Percentiles rank a stretch among this genome's conserved stretches.
These are phyloP conservation scores for Plecturocebus donacophilus DNA, from an alignment of 2,113 vertebrate genomes.

Conservation along the genomic window DNA sequence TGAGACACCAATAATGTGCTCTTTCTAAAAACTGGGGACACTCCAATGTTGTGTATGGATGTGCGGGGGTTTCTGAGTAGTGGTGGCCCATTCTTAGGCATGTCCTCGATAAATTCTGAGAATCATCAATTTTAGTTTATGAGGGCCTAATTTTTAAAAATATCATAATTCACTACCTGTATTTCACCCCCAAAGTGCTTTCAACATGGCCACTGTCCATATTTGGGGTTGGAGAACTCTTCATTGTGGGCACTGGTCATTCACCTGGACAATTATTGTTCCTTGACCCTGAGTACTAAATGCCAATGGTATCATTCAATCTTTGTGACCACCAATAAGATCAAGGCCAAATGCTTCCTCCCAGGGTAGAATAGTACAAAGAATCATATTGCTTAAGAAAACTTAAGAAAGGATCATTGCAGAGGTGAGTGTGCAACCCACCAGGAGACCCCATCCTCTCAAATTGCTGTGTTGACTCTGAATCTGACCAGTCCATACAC, in stretches of 20 bases:
- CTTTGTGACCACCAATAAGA: background rate
- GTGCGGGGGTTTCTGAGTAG: background rate
- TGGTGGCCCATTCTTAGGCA: background rate
- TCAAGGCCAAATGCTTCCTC: background rate
- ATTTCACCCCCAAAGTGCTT: background rate
- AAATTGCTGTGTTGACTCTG: background rate
- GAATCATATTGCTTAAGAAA: background rate
- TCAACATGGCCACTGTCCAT: accelerated
- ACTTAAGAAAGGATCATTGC: background rate
- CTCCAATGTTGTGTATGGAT: background rate
- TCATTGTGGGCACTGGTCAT: background rate
- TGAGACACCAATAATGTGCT: background rate
- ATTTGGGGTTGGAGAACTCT: background rate
- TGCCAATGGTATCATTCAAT: background rate
- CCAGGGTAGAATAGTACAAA: background rate
- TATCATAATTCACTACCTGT: background rate
- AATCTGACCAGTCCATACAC: background rate
- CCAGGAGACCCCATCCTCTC: background rate
- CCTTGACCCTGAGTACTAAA: background rate
- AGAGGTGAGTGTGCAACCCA: too few species aligned
- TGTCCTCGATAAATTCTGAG: background rate
- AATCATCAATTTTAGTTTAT: background rate
- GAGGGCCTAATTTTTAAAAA: background rate
- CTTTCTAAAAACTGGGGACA: background rate
- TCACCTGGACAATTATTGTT: background rate